phyloP scores from a whole-genome alignment of 2,888 invertebrate species.

The Hirtodrosophila duncani region DNA sequence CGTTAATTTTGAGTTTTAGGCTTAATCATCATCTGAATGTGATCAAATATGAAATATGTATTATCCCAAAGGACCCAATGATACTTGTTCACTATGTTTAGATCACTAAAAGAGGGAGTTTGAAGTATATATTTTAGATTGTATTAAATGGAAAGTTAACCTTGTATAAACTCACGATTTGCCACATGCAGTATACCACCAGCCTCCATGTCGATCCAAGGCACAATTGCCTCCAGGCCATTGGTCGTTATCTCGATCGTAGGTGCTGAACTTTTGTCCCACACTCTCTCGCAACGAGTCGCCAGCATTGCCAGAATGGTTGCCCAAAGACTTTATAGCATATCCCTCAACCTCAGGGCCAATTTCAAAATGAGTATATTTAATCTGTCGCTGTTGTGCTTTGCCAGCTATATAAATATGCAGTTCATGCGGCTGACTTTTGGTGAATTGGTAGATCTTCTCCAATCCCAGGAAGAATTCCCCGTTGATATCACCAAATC shows the following conservation, averaged over 20 bases:
- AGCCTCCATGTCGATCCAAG: constrained; percentile 3
- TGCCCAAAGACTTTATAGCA: background rate
- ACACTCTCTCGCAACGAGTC: background rate
- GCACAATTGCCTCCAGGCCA: background rate
- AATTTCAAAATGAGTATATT: background rate
- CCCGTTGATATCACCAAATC: background rate
- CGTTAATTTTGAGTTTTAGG: no score
- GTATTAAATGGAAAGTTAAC: no score
- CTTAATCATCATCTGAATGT: no score
- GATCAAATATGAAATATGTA: no score
- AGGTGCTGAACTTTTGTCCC: background rate
- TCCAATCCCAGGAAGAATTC: constrained; percentile 3
- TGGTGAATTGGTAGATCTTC: constrained; percentile 1
- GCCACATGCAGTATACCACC: constrained; percentile 1
- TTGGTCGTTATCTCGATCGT: constrained; percentile 1
- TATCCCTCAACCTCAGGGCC: background rate
- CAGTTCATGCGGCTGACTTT: constrained; percentile 1
- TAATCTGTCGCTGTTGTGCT: background rate
- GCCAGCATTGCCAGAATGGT: background rate
- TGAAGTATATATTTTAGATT: no score
- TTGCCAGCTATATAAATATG: background rate
- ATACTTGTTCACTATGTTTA: no score
- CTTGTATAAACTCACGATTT: background rate
- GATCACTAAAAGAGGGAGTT: no score
- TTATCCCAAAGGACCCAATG: no score